Percentiles rank a stretch among this genome's conserved stretches.
Evolutionary conservation across 2,113 vertebrate species (phyloP).

Genomic region (Peromyscus leucopus): DNA sequence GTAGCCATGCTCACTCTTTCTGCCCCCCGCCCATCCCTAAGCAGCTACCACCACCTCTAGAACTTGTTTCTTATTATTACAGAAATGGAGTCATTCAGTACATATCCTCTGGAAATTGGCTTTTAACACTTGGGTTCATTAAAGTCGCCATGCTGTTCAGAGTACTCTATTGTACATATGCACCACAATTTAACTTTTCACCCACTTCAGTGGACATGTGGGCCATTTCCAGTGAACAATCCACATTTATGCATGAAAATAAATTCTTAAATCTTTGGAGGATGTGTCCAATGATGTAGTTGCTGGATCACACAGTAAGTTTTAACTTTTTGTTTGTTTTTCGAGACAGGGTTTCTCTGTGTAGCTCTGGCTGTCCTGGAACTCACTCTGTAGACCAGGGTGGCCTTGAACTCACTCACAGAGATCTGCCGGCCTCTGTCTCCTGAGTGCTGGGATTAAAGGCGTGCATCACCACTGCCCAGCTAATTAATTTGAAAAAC

Average conservation of each 20-base stretch:
- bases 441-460: too few relatives aligned
- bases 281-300: neutral
- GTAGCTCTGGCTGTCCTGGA: too few relatives aligned
- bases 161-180: neutral
- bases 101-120: slow-evolving; percentile 24
- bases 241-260: slow-evolving; percentile 45
- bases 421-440: too few relatives aligned
- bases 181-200: slow-evolving; percentile 25
- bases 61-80: slow-evolving; percentile 50
- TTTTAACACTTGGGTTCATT: slow-evolving; percentile 37
- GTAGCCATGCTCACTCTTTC: neutral
- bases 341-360: too few relatives aligned
- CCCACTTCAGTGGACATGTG: neutral
- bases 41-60: neutral
- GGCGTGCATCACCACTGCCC: too few relatives aligned
- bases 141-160: slow-evolving; percentile 32
- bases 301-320: neutral
- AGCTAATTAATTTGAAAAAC: slow-evolving; percentile 9
- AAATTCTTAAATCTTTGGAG: slow-evolving; percentile 32
- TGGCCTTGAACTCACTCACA: too few relatives aligned
- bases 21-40: neutral
- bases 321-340: slow-evolving; percentile 16
- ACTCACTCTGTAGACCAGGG: too few relatives aligned
- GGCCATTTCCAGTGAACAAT: slow-evolving; percentile 16
- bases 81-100: slow-evolving; percentile 37